phyloP scores from a whole-genome alignment of 2,797 vertebrate genomes.

The Diceros bicornis region DNA sequence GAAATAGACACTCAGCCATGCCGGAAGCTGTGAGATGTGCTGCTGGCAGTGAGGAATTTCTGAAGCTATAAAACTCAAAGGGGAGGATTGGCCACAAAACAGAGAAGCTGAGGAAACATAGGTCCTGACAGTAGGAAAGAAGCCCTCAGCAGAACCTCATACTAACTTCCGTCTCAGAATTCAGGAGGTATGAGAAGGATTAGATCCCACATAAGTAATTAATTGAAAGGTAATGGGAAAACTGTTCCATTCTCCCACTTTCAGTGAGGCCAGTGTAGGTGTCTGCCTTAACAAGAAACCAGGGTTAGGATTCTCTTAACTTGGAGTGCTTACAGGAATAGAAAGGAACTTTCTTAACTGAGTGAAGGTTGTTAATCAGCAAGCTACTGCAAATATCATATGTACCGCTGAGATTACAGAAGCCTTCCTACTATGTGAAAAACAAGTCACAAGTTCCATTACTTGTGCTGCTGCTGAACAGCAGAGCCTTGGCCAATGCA shows the following conservation, averaged over 20 bases:
- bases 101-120: background rate
- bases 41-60: background rate
- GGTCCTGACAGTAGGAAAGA: background rate
- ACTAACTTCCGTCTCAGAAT: background rate
- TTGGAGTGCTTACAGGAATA: background rate
- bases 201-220: too few relatives aligned
- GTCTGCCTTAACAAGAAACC: background rate
- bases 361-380: background rate
- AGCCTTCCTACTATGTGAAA: background rate
- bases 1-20: background rate
- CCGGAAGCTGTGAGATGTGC: background rate
- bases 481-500: background rate
- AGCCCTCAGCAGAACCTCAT: background rate
- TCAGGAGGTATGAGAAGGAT: background rate
- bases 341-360: background rate
- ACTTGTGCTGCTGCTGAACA: background rate
- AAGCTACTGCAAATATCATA: background rate
- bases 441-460: background rate
- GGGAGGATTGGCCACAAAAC: background rate
- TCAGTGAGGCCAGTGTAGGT: background rate
- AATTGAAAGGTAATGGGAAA: background rate
- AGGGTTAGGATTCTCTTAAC: background rate
- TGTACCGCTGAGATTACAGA: background rate
- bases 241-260: too few relatives aligned
- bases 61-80: background rate